These are phyloP conservation scores for Stenchaetothrips biformis DNA, from an alignment of 2,888 invertebrate species.

Conservation along the genomic window DNA sequence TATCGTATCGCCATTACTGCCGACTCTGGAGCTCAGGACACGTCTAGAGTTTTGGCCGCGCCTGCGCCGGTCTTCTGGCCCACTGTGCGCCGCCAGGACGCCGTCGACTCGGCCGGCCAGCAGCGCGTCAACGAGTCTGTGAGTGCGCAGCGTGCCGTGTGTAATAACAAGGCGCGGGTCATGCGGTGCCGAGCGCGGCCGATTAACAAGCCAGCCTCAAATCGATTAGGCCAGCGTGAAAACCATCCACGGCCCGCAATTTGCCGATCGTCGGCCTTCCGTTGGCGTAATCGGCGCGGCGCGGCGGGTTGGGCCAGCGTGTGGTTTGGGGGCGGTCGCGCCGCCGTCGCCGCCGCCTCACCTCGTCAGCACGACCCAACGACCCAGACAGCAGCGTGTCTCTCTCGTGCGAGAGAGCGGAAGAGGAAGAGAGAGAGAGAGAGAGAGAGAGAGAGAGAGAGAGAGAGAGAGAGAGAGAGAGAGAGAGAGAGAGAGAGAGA, in stretches of 20 bases:
- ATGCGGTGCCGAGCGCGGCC: not conserved
- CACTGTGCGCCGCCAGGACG: too few relatives aligned
- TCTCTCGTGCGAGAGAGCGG: not conserved
- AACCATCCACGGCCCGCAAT: constrained; percentile 5
- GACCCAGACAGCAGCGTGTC: not conserved
- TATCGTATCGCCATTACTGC: too few relatives aligned
- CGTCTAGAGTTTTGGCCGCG: too few relatives aligned
- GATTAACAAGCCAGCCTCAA: constrained; percentile 15
- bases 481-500: too few relatives aligned
- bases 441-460: too few relatives aligned
- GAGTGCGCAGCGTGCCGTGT: too few relatives aligned
- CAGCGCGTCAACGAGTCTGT: not conserved
- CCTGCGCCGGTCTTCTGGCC: too few relatives aligned
- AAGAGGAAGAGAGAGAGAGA: not conserved
- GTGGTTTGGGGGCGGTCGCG: not conserved
- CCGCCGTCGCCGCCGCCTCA: not conserved
- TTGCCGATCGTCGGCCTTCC: not conserved
- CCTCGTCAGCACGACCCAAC: not conserved
- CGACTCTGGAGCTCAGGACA: too few relatives aligned
- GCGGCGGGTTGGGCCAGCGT: not conserved
- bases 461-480: too few relatives aligned
- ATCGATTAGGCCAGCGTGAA: constrained; percentile 17
- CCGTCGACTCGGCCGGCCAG: too few relatives aligned
- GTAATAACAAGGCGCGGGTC: too few relatives aligned
- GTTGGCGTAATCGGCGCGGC: not conserved